phyloP scores from a whole-genome alignment of 2,888 invertebrate genomes.

The Apamea crenata region DNA sequence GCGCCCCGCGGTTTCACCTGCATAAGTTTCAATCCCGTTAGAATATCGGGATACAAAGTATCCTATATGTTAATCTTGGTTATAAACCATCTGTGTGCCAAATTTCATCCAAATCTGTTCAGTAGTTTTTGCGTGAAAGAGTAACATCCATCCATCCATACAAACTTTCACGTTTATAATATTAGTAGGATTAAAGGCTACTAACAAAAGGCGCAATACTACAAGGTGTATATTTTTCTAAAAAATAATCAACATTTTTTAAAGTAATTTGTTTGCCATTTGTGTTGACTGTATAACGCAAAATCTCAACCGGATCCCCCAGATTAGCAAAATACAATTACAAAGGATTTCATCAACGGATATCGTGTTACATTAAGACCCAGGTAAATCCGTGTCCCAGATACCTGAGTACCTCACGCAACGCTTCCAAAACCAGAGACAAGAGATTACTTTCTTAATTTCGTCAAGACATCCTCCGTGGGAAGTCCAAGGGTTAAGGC shows the following conservation, averaged over 20 bases:
- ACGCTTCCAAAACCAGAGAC: slow-evolving; percentile 34
- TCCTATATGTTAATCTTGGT: too few relatives aligned
- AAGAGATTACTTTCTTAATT: slow-evolving; percentile 46
- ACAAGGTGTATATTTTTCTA: background rate
- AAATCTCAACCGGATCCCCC: slow-evolving; percentile 13
- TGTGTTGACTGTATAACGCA: background rate
- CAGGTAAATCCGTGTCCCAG: slow-evolving; percentile 36
- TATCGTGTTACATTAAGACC: slow-evolving; percentile 39
- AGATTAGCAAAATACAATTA: slow-evolving; percentile 47
- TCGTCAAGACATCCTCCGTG: slow-evolving; percentile 27
- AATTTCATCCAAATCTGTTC: too few relatives aligned
- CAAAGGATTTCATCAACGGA: slow-evolving; percentile 43
- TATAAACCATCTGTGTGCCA: too few relatives aligned
- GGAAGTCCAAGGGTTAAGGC: slow-evolving; percentile 25
- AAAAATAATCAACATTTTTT: background rate
- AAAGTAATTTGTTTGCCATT: too few relatives aligned
- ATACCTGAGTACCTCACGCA: slow-evolving; percentile 27
- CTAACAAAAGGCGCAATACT: background rate
- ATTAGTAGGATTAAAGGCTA: background rate
- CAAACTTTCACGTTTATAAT: too few relatives aligned
- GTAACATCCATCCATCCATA: too few relatives aligned
- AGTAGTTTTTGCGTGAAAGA: too few relatives aligned
- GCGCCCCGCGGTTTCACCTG: too few relatives aligned
- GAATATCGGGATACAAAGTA: too few relatives aligned
- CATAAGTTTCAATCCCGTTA: too few relatives aligned